Evolutionary conservation across 2,113 vertebrate species (phyloP).

Genomic region (Ramphastos sulfuratus): DNA sequence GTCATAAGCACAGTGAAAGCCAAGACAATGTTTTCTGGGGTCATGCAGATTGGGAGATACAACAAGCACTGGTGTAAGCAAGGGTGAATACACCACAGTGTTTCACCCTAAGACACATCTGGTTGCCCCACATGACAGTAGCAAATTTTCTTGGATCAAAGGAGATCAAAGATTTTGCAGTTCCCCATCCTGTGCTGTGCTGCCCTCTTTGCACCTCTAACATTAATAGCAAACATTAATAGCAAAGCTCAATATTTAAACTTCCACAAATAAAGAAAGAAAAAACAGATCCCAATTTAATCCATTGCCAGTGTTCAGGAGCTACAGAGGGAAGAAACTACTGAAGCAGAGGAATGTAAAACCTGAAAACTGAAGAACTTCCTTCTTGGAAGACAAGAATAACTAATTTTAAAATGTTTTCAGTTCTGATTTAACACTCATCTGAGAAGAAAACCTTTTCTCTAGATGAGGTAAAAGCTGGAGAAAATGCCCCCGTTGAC

Average conservation of each 20-base stretch:
- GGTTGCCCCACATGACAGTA: background rate
- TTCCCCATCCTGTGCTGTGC: background rate
- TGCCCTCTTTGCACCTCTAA: background rate
- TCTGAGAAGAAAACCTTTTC: background rate
- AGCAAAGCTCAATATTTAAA: background rate
- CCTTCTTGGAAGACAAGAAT: background rate
- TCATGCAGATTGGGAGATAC: background rate
- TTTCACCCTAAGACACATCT: background rate
- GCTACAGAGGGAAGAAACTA: background rate
- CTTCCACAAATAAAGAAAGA: background rate
- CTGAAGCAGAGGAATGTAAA: background rate
- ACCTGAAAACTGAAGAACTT: background rate
- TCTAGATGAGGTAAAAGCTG: background rate
- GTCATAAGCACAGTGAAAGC: fast-evolving
- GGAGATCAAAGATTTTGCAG: background rate
- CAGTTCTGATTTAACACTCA: background rate
- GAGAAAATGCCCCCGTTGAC: background rate
- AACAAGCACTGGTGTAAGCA: background rate
- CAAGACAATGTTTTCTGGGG: background rate
- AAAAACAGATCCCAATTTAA: background rate
- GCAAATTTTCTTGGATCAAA: background rate
- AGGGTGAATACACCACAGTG: background rate
- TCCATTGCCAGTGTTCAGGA: background rate
- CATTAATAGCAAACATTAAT: background rate
- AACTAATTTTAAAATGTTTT: background rate